Evolutionary conservation across 2,888 invertebrate genomes (phyloP), one percentile per base, ranked within the genome.

Genomic region (Nasonia oneida): DNA sequence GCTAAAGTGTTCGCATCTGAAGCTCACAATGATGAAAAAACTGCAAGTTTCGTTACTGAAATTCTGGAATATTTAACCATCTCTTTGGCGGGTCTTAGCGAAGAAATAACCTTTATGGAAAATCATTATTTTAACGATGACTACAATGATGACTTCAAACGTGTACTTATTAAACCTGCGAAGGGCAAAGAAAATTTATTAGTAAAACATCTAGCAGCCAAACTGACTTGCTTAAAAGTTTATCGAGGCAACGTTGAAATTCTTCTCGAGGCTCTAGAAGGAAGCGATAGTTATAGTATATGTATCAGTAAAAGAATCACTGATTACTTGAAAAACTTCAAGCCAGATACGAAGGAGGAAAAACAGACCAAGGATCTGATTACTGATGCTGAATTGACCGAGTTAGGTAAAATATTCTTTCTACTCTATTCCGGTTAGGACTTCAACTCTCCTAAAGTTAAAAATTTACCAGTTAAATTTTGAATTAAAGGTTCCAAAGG

Each of bases 281-380:
- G 86, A 1, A 76, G 81, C 47, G 87, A 87, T 57, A 47, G 80
- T 14, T 64, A 81, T 2, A 85, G 50, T 18, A 47, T 87, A 5
- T 70, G 64, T 2, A 64, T 87, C 8, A 67, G 50, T n/a, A 84
- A 75, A 6, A 64, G 86, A n/a, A 79, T 87, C 3, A 57, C 85
- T 2, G 87, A 87, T 76, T 87, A 87, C 39, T 73, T 87, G 53
- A 87, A 86, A n/a, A 74, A 84, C 14, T 87, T 87, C 57, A 47
- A 29, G 8, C 84, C 87, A 1, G 87, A 87, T 12, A 87, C 87
- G 3, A 87, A 86, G 29, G 87, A 87, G 47, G 86, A 82, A 29
- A 87, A 82, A 29, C 87, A 87, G 14, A 87, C 85, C 5, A 87
- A 74, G n/a, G 81, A 85, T 3, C 53, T 87, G 1, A 84, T 86